A percentile compares a stretch with the other conserved stretches of the same genome.
Conservation (phyloP, 2,888 invertebrate genomes). For the Thecophora atra region DNA sequence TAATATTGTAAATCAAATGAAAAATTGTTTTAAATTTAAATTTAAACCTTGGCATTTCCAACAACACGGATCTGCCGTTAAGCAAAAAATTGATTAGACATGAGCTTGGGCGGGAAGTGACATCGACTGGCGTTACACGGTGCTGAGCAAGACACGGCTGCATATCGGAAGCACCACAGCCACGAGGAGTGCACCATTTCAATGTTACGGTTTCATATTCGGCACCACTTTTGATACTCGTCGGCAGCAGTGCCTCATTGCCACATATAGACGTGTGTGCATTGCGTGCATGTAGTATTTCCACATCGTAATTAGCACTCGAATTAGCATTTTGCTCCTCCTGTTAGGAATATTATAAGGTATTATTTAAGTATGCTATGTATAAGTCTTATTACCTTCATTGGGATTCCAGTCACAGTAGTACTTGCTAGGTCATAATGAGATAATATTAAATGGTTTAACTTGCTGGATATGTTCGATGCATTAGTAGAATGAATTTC, state of each 20-base stretch:
- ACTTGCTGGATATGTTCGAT: conserved; percentile 76
- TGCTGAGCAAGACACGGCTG: conserved; percentile 87
- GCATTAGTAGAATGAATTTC: conserved; percentile 86
- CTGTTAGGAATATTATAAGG: conserved; percentile 40
- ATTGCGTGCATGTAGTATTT: conserved; percentile 88
- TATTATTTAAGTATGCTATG: background rate
- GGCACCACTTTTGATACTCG: conserved; percentile 77
- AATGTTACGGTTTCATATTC: conserved; percentile 85
- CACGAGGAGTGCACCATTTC: conserved; percentile 98
- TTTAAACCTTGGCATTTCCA: conserved; percentile 81
- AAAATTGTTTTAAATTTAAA: conserved; percentile 1
- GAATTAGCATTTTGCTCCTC: conserved; percentile 98
- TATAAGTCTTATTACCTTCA: conserved; percentile 73
- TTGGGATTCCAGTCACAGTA: conserved; percentile 97
- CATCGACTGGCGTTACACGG: conserved; percentile 94
- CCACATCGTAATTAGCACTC: conserved; percentile 98
- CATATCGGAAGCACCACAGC: conserved; percentile 80
- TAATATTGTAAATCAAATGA: background rate
- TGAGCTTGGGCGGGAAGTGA: conserved; percentile 95
- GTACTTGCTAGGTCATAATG: conserved; percentile 95
- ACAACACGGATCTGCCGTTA: conserved; percentile 89
- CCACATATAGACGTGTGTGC: conserved; percentile 87
- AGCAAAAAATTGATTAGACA: conserved; percentile 97
- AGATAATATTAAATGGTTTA: conserved; percentile 79
- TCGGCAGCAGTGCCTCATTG: conserved; percentile 68